Conservation (phyloP, 2,113 vertebrate genomes). For the Pomatorhinus ruficollis region DNA sequence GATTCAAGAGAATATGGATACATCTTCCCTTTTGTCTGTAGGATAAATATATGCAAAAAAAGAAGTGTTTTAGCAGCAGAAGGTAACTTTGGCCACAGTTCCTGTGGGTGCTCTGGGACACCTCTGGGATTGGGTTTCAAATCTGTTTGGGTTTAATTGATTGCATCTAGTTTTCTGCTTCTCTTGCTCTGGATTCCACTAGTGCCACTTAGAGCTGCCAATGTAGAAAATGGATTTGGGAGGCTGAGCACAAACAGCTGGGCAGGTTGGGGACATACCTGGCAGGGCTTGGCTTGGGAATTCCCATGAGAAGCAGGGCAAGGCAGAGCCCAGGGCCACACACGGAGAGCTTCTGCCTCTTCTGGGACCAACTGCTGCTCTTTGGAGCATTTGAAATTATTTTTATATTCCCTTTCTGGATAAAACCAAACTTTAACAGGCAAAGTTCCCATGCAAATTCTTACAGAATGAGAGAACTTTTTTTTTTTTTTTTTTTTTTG, state of each 20-base stretch:
- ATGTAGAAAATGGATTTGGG: neutral
- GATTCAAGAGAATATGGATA: neutral
- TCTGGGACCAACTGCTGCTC: neutral
- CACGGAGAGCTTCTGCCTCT: neutral
- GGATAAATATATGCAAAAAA: neutral
- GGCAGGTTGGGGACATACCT: neutral
- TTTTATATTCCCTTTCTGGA: rapidly evolving
- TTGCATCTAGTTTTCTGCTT: neutral
- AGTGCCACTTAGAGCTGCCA: neutral
- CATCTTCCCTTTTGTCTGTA: neutral
- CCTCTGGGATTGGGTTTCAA: neutral
- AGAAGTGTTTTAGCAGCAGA: neutral
- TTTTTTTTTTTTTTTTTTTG: neutral
- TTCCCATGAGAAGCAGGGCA: neutral
- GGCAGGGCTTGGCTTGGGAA: rapidly evolving
- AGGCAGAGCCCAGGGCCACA: neutral
- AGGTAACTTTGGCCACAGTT: neutral
- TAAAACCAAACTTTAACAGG: neutral
- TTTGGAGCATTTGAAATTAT: neutral
- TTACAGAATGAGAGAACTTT: rapidly evolving
- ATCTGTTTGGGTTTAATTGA: neutral
- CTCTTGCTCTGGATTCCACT: rapidly evolving
- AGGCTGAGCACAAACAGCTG: neutral
- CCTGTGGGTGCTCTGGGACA: rapidly evolving
- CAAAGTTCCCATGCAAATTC: rapidly evolving